Evolutionary conservation across 30 jellyfish, hydroid and myxozoan species (phyloP), one percentile per base, ranked within the genome.

Genomic region (Phacellophora camtschatica): DNA sequence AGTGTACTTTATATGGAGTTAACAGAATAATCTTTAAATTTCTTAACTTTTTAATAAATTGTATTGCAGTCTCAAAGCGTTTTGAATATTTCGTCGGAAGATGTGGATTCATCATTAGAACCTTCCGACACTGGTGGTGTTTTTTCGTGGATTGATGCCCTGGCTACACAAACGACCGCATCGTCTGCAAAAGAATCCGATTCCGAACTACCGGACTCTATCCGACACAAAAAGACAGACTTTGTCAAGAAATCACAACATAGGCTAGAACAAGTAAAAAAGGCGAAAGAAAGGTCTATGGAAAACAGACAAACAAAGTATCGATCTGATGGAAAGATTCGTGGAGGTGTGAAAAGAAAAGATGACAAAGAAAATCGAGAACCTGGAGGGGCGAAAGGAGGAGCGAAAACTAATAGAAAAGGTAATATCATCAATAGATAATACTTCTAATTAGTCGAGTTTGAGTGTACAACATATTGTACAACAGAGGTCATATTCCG

Each of bases 141-240:
- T 34, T 24, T 27, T 15, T 32, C 74, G 2, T 72, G 86, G 86
- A 33, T 15, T 25, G 86, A 72, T 20, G 24, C 54, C 16, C 72
- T 72, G n/a, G 64, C 86, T 6, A 55, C 71, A 16, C 74, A 72
- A 30, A 49, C 42, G 15, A 55, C 64, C 54, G 74, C 42, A 5
- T 72, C 86, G 4, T 72, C 86, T 23, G 72, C 86, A n/a, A 72
- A 72, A 37, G 86, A 72, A 32, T 72, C 86, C 5, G 86, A 72
- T 53, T 48, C 73, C 10, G 76, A 72, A n/a, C 19, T 72, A n/a
- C 86, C 86, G 34, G 86, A 72, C 0, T 35, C 43, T 5, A 27
- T 50, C 16, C 31, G 19, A 16, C 51, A 28, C 46, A 72, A 34
- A 36, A 55, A 25, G 36, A 74, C 51, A 20, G 75, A 66, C 16